phyloP scores from a whole-genome alignment of 2,113 vertebrate species.

The Seriola aureovittata region DNA sequence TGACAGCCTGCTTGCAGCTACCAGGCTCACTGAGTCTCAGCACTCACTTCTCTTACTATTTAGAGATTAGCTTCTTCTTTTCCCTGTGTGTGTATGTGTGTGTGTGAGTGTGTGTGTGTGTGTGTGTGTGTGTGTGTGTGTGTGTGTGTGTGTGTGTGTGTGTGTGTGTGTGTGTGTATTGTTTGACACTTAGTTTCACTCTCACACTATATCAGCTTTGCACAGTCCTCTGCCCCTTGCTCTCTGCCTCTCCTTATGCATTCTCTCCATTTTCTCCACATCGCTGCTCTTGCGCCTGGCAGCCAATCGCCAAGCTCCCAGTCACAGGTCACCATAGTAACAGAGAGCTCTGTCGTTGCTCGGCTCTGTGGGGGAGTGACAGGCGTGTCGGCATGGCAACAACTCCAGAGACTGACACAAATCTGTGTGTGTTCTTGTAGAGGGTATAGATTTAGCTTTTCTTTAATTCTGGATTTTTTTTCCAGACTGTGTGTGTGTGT shows the following conservation, averaged over 20 bases:
- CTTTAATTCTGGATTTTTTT: conserved; percentile 7
- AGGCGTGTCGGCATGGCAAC: conserved; percentile 71
- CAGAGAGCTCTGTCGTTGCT: conserved; percentile 70
- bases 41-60: conserved; percentile 16
- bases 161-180: conserved; percentile 13
- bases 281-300: conserved; percentile 43
- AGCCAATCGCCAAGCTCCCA: conserved; percentile 73
- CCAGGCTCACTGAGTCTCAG: conserved; percentile 12
- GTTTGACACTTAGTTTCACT: conserved; percentile 26
- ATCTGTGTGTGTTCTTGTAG: conserved; percentile 26
- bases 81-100: not conserved
- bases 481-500: conserved; percentile 8
- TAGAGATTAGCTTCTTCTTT: conserved; percentile 30
- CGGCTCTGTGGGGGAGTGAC: conserved; percentile 62
- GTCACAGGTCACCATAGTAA: conserved; percentile 81
- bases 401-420: conserved; percentile 51
- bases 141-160: conserved; percentile 7
- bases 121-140: conserved; percentile 5
- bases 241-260: conserved; percentile 32
- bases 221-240: conserved; percentile 37
- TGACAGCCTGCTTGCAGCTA: conserved; percentile 11
- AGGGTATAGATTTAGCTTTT: conserved; percentile 10
- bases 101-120: too few species aligned
- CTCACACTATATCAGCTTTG: conserved; percentile 50
- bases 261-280: conserved; percentile 54